A percentile compares a stretch with the other conserved stretches of the same genome.
Evolutionary conservation across 2,113 vertebrate genomes (phyloP).

Genomic region (Paedocypris sp.): DNA sequence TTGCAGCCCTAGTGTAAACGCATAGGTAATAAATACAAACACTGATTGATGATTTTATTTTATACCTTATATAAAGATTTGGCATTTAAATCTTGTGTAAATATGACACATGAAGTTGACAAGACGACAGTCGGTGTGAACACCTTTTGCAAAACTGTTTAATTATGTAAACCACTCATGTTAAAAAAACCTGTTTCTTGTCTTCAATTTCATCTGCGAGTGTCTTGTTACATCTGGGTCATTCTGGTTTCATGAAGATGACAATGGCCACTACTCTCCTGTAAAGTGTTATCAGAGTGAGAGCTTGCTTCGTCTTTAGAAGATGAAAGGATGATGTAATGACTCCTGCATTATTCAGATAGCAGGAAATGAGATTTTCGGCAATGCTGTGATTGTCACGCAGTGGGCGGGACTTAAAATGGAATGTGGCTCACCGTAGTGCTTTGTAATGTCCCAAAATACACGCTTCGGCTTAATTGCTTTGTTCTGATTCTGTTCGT

Average conservation of each 20-base stretch:
- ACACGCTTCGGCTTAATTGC: conserved; percentile 1
- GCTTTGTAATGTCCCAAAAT: conserved; percentile 16
- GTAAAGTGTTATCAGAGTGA: neutral
- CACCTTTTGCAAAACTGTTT: neutral
- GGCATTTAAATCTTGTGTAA: too few relatives aligned
- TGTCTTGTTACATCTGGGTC: neutral
- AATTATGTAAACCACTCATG: neutral
- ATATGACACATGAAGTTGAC: too few relatives aligned
- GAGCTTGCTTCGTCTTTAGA: neutral
- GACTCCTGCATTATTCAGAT: neutral
- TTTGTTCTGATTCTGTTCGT: conserved; percentile 23
- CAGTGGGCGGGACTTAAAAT: conserved; percentile 1
- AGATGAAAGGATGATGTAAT: neutral
- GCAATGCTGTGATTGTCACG: neutral
- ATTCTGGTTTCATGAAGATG: neutral
- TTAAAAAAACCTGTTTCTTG: too few relatives aligned
- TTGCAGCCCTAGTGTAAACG: too few relatives aligned
- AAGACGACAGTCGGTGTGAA: too few relatives aligned
- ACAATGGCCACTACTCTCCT: neutral
- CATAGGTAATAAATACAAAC: too few relatives aligned
- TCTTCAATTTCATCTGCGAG: too few relatives aligned
- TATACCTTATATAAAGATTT: too few relatives aligned
- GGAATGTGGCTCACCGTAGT: neutral
- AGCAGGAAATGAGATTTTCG: neutral
- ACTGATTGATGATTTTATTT: too few relatives aligned